Evolutionary conservation across 2,797 vertebrate species (phyloP), one percentile per base, ranked within the genome.

Genomic region (Columba guinea): DNA sequence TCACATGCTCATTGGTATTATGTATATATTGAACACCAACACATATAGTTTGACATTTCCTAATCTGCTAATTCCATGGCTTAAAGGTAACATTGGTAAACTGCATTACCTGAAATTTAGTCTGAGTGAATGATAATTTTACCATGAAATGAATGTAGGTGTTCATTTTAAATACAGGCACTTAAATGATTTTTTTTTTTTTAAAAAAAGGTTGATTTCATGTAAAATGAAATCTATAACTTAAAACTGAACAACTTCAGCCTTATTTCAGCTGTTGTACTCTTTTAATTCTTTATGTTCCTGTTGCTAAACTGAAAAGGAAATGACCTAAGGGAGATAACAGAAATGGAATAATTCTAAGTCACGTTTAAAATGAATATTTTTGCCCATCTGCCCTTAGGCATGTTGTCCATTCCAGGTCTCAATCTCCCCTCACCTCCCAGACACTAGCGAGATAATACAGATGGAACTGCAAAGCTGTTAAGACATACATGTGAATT

Each of bases 401-500:
- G 10, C 23, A 67, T 10, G 7, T 19, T 68, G 37, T 34, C 37
- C 65, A 84, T 51, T 62, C 56, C 64, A 82, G 34, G 34, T 67
- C 56, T 19, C 46, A 30, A 2, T 16, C 12, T 56, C n/a, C 22
- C 23, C 27, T 77, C 0, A 2, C 26, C 13, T 75, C 58, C 22
- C 19, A 78, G 67, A 15, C 65, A 84, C 60, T 4, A 48, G 37
- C 20, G 94, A 41, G 34, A n/a, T 28, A 85, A 59, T 44, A 67
- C 46, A 81, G 79, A 91, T 62, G 73, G 20, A 87, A 17, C 46
- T 93, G 79, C 48, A 37, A 85, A 97, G 91, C 77, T 83, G 11
- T 18, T 58, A 79, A 94, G 39, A 93, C 6, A 9, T 65, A 44
- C 60, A 80, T 65, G 74, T 83, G 75, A 95, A 89, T 21, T 68